Conservation (phyloP, 1,140 invertebrate species). For the Megalopta genalis region DNA sequence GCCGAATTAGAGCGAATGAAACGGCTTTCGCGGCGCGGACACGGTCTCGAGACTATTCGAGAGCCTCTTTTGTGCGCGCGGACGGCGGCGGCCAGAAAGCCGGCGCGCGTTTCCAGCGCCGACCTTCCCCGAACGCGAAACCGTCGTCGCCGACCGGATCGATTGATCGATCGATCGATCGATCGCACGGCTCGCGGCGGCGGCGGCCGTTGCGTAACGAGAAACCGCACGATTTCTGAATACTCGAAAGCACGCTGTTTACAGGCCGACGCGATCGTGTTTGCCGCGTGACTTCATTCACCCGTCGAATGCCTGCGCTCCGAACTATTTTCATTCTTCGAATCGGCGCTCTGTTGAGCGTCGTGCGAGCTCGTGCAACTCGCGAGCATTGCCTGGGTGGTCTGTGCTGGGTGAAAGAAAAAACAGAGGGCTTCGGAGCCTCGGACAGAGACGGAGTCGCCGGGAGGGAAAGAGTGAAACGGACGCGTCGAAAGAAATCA, state of each 20-base stretch:
- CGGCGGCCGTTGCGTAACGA: slow-evolving; percentile 18
- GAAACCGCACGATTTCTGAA: slow-evolving; percentile 49
- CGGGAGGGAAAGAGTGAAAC: not conserved
- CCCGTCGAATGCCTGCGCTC: slow-evolving; percentile 19
- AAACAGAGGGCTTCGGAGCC: no score
- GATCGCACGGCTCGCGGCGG: slow-evolving; percentile 10
- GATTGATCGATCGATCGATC: slow-evolving; percentile 11
- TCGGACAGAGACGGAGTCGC: no score
- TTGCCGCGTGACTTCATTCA: slow-evolving; percentile 50
- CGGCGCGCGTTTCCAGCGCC: not conserved
- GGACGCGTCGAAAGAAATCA: slow-evolving; percentile 8
- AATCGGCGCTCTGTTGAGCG: slow-evolving; percentile 14
- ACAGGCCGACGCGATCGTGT: slow-evolving; percentile 38
- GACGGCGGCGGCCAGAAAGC: not conserved
- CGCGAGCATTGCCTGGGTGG: slow-evolving; percentile 23
- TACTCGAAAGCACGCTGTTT: slow-evolving; percentile 45
- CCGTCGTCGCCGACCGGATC: no score
- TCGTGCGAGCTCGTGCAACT: not conserved
- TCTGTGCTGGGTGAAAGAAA: not conserved
- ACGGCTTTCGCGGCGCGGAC: not conserved
- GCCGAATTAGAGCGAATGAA: slow-evolving; percentile 71
- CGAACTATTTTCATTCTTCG: slow-evolving; percentile 50
- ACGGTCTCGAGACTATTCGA: not conserved
- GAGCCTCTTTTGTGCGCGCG: no score
- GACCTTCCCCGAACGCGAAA: not conserved